Evolutionary conservation across 2,888 invertebrate genomes (phyloP), one percentile per base, ranked within the genome.

Genomic region (Eilema griseolum): DNA sequence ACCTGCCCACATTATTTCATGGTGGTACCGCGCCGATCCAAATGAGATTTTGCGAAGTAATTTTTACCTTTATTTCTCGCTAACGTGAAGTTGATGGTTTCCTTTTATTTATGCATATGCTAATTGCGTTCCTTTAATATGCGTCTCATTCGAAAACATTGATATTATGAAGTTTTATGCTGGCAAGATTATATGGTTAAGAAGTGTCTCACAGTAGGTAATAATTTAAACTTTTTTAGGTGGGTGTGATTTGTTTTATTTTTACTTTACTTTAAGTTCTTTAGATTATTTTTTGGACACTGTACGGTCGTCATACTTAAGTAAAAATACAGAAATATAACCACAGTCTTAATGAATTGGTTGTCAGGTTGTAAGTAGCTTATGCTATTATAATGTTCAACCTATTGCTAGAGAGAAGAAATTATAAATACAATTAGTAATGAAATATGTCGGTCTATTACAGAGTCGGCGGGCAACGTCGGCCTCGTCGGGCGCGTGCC

Each of bases 401-500:
- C 11, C n/a, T 60, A 26, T 52, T 52, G 8, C 20, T 52, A n/a
- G 28, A 16, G 16, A 41, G n/a, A 26, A 26, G 37, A 37, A 56
- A 62, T 70, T 56, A 60, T 56, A 60, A 64, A 64, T 61, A 63
- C 46, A 66, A 52, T 66, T 52, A 66, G 12, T 66, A 60, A 69
- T 60, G 61, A 66, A 64, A 71, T 74, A 56, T 72, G 67, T 75
- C 80, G 83, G 81, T 92, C 90, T 73, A 83, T 93, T 93, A 78
- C 92, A 94, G 95, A 92, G 86, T 86, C 90, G 83, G 86, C 87
- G 80, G 87, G 85, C 81, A 86, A 82, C 85, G 88, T 85, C 86
- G 90, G 90, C 88, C 90, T 92, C 88, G 92, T 91, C 88, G 90
- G 89, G 90, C 95, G 95, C 92, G 93, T 93, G 93, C 94, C 93